Base-by-base conservation (phyloP, 2,113 vertebrate species). In the Mystacornis crossleyi region DNA sequence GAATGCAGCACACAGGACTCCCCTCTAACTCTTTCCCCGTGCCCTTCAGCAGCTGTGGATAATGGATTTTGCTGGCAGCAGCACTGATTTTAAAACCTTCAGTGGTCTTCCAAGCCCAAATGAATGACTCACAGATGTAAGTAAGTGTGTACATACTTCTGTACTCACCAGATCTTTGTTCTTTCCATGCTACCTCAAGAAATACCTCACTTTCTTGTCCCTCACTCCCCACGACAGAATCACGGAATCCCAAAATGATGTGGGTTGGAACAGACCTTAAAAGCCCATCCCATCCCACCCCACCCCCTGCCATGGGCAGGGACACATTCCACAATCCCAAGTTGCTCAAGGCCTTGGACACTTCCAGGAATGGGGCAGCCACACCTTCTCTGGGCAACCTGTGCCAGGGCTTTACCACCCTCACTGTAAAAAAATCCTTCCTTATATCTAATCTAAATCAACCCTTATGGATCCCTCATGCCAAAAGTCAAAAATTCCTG, bases 31-130 rank as follows among this genome's bases (percentile, higher is more conserved):
- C 50, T 8, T 79, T 94, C 79, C 71, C 69, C 2, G 0, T 67
- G 67, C 48, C 79, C 81, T 91, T 93, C 92, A 93, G 75, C 95
- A 86, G 64, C 62, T 91, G 50, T 60, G 67, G 64, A 90, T 88
- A 94, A 91, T 57, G 79, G 67, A 82, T 93, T 78, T 86, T 85
- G 64, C 79, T 94, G 93, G 85, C 92, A 90, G 81, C 74, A 81
- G 81, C 55, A 55, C 28, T 0, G 1, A 58, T 70, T 79, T 89
- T 58, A 61, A 95, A 85, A 58, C 75, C 64, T 88, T 66, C 67
- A 51, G 11, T 51, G 26, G 47, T 72, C 74, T 94, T 95, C 95
- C 85, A 94, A 95, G 55, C 17, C 47, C 67, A 81, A 88, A 58
- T 0, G 10, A 91, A 96, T 83, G 85, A 93, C 40, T 96, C 79